Evolutionary conservation across 2,888 invertebrate genomes (phyloP), one percentile per base, ranked within the genome.

Genomic region (Caenorhabditis sinica): DNA sequence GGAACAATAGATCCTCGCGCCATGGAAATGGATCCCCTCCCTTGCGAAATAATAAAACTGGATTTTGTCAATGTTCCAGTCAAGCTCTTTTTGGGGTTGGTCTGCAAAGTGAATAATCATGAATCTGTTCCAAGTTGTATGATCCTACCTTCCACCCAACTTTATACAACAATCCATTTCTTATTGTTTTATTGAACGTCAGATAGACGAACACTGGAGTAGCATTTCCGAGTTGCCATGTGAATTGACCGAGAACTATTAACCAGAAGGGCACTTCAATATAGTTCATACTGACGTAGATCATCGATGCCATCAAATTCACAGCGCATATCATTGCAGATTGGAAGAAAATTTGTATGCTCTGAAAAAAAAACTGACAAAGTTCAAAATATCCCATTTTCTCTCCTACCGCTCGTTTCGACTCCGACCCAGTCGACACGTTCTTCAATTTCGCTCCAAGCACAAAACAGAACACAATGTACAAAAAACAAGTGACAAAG

Each of bases 341-440:
- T 28, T 74, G 74, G 6, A 74, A 45, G 4, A 74, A 56, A 36
- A 74, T 74, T 74, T 74, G 74, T 17, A 74, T 23, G 17, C 74
- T 74, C 65, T 74, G 65, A 17, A 74, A 36, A 1, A 45, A 2
- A 6, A 33, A 6, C 8, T 33, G 4, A 33, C 5, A n/a, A 25
- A 51, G 11, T 13, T 51, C 3, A 1, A 15, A 13, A 11, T 45
- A 0, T 36, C 33, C 66, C 43, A 75, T 28, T 30, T 75, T 56
- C 17, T 75, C 45, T 6, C 56, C 43, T 6, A 75, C 28, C 1
- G 45, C n/a, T n/a, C n/a, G n/a, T n/a, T n/a, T n/a, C n/a, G n/a
- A n/a, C n/a, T n/a, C n/a, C n/a, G n/a, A n/a, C n/a, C n/a, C n/a
- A n/a, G n/a, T n/a, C n/a, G n/a, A n/a, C n/a, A n/a, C n/a, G n/a